Evolutionary conservation across 2,113 vertebrate genomes (phyloP).

Genomic region (Phoenicopterus ruber): DNA sequence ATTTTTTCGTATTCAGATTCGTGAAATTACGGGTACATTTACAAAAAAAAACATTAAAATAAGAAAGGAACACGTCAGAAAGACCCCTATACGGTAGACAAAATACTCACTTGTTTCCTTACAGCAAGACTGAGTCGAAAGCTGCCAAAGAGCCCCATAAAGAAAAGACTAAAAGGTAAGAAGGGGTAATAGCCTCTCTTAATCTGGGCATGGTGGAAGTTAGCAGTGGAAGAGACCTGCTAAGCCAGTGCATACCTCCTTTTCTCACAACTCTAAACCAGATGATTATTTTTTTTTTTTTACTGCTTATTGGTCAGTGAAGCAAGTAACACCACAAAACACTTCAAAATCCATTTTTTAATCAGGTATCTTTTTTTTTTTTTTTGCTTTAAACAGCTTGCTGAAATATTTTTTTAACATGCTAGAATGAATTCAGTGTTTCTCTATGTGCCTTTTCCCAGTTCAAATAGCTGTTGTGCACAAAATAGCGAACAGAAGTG

Average conservation of each 20-base stretch:
- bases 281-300: background rate
- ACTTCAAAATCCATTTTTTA: background rate
- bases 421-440: background rate
- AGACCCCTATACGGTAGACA: slow-evolving; percentile 63
- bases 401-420: accelerated
- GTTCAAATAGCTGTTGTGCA: accelerated
- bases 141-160: slow-evolving; percentile 75
- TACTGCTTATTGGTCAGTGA: background rate
- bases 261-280: background rate
- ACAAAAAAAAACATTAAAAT: slow-evolving; percentile 18
- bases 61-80: slow-evolving; percentile 65
- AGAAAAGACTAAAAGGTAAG: slow-evolving; percentile 70
- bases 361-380: accelerated
- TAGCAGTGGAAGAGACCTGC: background rate
- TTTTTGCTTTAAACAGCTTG: background rate
- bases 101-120: slow-evolving; percentile 63
- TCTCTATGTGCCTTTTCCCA: background rate
- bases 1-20: slow-evolving; percentile 70
- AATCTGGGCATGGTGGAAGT: background rate
- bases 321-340: background rate
- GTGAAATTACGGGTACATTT: slow-evolving; percentile 83
- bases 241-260: background rate
- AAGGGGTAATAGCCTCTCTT: background rate
- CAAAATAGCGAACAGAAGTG: background rate
- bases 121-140: slow-evolving; percentile 66